A percentile compares a stretch with the other conserved stretches of the same genome.
These are phyloP conservation scores for Schizotus pectinicornis DNA, from an alignment of 2,888 invertebrate genomes.

Conservation along the genomic window DNA sequence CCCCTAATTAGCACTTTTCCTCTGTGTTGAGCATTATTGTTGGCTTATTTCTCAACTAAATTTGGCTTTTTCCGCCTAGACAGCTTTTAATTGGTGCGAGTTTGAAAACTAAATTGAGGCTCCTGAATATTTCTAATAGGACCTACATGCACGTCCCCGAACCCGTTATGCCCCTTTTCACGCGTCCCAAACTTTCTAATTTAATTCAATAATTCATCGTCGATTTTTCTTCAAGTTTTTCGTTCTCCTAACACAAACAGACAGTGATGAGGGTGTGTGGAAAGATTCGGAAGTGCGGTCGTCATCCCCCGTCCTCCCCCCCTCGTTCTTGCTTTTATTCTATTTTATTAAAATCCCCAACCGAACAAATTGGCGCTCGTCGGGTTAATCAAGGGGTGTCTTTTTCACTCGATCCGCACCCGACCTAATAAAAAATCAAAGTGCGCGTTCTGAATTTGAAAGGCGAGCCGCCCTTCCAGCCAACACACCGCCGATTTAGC, in stretches of 20 bases:
- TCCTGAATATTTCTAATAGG: too few species aligned
- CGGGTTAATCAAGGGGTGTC: neutral
- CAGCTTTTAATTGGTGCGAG: too few species aligned
- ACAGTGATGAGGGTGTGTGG: slow-evolving; percentile 25
- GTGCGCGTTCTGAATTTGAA: slow-evolving; percentile 1
- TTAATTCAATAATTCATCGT: slow-evolving; percentile 20
- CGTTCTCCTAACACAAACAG: slow-evolving; percentile 9
- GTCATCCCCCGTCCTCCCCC: neutral
- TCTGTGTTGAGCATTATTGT: too few species aligned
- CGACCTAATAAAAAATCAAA: neutral
- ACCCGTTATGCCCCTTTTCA: slow-evolving; percentile 10
- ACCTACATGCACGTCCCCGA: too few species aligned
- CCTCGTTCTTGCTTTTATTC: neutral
- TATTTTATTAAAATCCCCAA: neutral
- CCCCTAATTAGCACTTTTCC: too few species aligned
- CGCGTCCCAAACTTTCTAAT: slow-evolving; percentile 22
- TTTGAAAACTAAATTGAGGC: too few species aligned
- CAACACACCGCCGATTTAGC: slow-evolving; percentile 50
- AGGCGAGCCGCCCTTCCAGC: neutral
- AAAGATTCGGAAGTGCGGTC: neutral
- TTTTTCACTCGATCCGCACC: too few species aligned
- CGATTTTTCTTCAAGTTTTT: slow-evolving; percentile 30
- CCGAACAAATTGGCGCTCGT: neutral
- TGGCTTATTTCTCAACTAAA: too few species aligned
- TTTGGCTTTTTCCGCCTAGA: too few species aligned